Evolutionary conservation across 1,140 invertebrate genomes (phyloP).

Genomic region (Hetaerina americana): DNA sequence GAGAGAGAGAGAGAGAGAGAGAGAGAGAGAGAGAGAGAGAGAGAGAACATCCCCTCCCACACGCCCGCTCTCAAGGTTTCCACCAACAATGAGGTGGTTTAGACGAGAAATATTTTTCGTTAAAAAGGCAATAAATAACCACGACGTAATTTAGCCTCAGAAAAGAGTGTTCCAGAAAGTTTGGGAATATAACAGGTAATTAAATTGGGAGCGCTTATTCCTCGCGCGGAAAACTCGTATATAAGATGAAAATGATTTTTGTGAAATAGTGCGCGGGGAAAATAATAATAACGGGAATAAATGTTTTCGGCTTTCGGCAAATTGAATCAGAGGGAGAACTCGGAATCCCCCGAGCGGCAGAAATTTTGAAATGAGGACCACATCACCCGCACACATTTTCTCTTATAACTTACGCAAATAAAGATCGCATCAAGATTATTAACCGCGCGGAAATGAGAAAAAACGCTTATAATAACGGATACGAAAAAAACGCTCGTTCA

Average conservation of each 20-base stretch:
- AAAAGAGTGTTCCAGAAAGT: neutral
- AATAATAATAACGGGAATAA: neutral
- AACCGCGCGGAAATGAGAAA: no score
- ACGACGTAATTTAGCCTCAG: neutral
- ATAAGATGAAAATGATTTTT: neutral
- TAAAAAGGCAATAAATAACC: neutral
- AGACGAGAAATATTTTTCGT: neutral
- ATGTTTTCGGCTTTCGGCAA: neutral
- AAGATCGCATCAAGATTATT: neutral
- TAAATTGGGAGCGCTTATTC: neutral
- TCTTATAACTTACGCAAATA: neutral
- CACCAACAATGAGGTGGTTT: neutral
- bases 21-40: neutral
- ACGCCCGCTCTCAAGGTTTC: neutral
- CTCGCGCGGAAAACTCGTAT: neutral
- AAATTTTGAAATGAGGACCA: no score
- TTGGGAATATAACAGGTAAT: neutral
- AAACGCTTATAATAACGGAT: no score
- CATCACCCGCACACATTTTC: no score
- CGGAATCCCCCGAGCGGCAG: no score
- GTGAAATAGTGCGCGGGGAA: no score
- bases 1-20: neutral
- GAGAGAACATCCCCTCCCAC: neutral
- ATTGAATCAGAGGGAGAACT: neutral
- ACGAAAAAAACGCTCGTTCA: no score